These are phyloP conservation scores for Eidolon dupreanum DNA, from an alignment of 2,797 vertebrate species.

Conservation along the genomic window DNA sequence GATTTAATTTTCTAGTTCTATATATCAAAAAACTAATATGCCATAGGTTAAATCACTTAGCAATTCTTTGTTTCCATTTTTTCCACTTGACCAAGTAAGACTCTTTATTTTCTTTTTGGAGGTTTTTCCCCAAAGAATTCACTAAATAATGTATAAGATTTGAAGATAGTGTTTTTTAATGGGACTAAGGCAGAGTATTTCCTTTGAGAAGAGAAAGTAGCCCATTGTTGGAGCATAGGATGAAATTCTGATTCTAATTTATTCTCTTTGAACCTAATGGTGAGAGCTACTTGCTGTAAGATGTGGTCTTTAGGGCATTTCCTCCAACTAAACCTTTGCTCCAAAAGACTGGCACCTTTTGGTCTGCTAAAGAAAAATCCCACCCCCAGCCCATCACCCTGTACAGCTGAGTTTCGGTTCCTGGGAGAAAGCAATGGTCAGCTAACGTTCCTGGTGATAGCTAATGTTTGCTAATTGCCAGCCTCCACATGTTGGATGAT, in stretches of 20 bases:
- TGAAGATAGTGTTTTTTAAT: slow-evolving; percentile 51
- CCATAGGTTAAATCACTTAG: slow-evolving; percentile 69
- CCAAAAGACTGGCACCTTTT: slow-evolving; percentile 47
- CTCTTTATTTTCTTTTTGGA: slow-evolving; percentile 73
- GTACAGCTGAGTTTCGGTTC: slow-evolving; percentile 3
- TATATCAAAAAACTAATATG: slow-evolving; percentile 27
- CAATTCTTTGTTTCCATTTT: slow-evolving; percentile 69
- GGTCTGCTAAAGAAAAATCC: not conserved
- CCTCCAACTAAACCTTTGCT: slow-evolving; percentile 54
- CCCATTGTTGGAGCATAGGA: slow-evolving; percentile 74
- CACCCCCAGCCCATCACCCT: not conserved
- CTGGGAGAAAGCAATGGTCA: not conserved
- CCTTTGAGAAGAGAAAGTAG: slow-evolving; percentile 69
- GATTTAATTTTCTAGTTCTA: slow-evolving; percentile 53
- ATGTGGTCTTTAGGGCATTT: slow-evolving; percentile 63
- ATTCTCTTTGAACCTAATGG: slow-evolving; percentile 77
- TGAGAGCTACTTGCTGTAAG: slow-evolving; percentile 53
- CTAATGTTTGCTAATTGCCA: not conserved
- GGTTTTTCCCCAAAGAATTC: not conserved
- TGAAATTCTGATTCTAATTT: slow-evolving; percentile 77
- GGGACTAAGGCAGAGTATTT: slow-evolving; percentile 41
- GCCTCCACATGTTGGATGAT: not conserved
- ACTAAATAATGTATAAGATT: slow-evolving; percentile 82
- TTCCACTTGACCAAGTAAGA: slow-evolving; percentile 52
- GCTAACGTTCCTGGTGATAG: not conserved